A percentile compares a stretch with the other conserved stretches of the same genome.
phyloP scores from a whole-genome alignment of 1,140 invertebrate genomes.

The Ruditapes philippinarum region DNA sequence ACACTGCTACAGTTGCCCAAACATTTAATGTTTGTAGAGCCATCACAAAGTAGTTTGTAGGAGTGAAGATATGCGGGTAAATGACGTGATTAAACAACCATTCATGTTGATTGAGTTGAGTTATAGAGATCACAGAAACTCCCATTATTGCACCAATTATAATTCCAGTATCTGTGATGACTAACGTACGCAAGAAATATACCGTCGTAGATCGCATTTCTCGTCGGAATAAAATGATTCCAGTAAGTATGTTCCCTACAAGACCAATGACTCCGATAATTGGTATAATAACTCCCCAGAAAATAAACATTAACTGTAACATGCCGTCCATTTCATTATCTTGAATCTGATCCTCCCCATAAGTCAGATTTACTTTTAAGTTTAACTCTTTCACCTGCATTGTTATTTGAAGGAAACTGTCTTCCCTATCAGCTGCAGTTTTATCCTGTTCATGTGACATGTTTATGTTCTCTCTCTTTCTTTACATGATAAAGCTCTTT shows the following conservation, averaged over 20 bases:
- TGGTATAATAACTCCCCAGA: slow-evolving; percentile 81
- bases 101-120: slow-evolving; percentile 89
- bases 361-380: slow-evolving; percentile 79
- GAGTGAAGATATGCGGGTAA: slow-evolving; percentile 81
- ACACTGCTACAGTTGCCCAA: slow-evolving; percentile 85
- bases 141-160: slow-evolving; percentile 92
- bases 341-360: slow-evolving; percentile 71
- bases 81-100: slow-evolving; percentile 77
- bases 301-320: slow-evolving; percentile 73
- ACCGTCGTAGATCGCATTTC: slow-evolving; percentile 85
- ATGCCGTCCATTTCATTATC: slow-evolving; percentile 64
- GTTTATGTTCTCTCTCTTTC: too few species aligned
- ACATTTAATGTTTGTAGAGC: slow-evolving; percentile 84
- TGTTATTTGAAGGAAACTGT: too few species aligned
- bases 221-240: slow-evolving; percentile 82
- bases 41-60: slow-evolving; percentile 82
- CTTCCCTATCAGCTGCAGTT: too few species aligned
- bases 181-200: slow-evolving; percentile 82
- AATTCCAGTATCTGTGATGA: slow-evolving; percentile 81
- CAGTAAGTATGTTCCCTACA: slow-evolving; percentile 84
- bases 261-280: slow-evolving; percentile 78
- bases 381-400: slow-evolving; percentile 47
- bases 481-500: too few species aligned
- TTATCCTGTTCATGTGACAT: too few species aligned
- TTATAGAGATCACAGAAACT: slow-evolving; percentile 68